A percentile compares a stretch with the other conserved stretches of the same genome.
Conservation (phyloP, 2,888 invertebrate genomes). For the Drosophila borborema region DNA sequence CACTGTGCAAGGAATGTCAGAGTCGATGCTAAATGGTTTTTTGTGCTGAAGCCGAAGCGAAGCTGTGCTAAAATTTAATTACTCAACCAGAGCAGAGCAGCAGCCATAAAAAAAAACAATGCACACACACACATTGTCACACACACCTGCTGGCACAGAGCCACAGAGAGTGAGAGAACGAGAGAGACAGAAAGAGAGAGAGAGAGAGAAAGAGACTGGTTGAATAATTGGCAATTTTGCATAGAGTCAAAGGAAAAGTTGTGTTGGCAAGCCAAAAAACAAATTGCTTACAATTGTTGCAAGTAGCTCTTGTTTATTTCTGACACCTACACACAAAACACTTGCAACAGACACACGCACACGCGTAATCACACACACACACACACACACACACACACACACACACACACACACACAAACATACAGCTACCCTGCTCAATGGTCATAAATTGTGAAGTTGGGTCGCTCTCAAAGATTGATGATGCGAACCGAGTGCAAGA, state of each 20-base stretch:
- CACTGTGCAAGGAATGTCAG: background rate
- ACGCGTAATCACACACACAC: slow-evolving; percentile 10
- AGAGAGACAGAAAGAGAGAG: slow-evolving; percentile 29
- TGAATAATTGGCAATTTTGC: slow-evolving; percentile 72
- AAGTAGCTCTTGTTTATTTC: slow-evolving; percentile 52
- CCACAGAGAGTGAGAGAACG: background rate
- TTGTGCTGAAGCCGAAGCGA: background rate
- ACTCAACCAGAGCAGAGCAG: slow-evolving; percentile 10
- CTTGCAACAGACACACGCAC: slow-evolving; percentile 16
- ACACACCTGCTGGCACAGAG: slow-evolving; percentile 39
- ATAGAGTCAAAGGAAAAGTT: slow-evolving; percentile 32
- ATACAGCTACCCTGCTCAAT: slow-evolving; percentile 12
- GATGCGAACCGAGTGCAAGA: slow-evolving; percentile 57
- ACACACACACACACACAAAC: slow-evolving; percentile 16
- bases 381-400: slow-evolving; percentile 13
- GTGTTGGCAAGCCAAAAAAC: slow-evolving; percentile 38
- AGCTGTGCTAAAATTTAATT: slow-evolving; percentile 8
- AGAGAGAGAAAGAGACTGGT: slow-evolving; percentile 29
- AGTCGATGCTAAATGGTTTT: slow-evolving; percentile 1
- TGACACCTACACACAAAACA: slow-evolving; percentile 49
- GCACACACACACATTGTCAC: slow-evolving; percentile 14
- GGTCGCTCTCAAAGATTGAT: slow-evolving; percentile 62
- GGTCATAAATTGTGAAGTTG: slow-evolving; percentile 60
- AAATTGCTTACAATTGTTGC: slow-evolving; percentile 67
- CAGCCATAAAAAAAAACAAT: slow-evolving; percentile 4